Evolutionary conservation across 2,113 vertebrate species (phyloP).

Genomic region (Neomonachus schauinslandi): DNA sequence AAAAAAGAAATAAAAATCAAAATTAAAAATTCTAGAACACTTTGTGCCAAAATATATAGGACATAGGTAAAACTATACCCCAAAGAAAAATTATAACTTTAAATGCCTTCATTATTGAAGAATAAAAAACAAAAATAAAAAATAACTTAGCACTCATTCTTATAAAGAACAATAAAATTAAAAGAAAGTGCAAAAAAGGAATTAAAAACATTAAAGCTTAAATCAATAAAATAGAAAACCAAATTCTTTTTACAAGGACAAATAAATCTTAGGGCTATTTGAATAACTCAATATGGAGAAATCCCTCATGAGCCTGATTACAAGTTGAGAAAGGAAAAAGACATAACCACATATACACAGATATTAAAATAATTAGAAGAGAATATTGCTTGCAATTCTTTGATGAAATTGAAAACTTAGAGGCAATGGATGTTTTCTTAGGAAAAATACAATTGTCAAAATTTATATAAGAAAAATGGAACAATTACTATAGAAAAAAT

Average conservation of each 20-base stretch:
- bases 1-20: not conserved
- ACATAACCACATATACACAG: not conserved
- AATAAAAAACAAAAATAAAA: not conserved
- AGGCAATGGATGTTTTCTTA: not conserved
- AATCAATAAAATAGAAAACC: not conserved
- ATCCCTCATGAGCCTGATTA: not conserved
- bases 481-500: not conserved
- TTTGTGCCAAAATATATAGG: not conserved
- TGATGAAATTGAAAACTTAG: not conserved
- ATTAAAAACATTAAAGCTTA: not conserved
- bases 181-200: not conserved
- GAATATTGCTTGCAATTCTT: not conserved
- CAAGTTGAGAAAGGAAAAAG: not conserved
- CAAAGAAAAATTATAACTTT: not conserved
- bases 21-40: not conserved
- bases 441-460: not conserved
- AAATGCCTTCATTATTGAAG: not conserved
- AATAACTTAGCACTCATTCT: not conserved
- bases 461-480: not conserved
- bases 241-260: not conserved
- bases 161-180: not conserved
- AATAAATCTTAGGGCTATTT: not conserved
- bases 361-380: not conserved
- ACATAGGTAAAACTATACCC: not conserved
- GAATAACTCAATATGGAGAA: not conserved